Percentiles rank a stretch among this genome's conserved stretches.
Evolutionary conservation across 2,113 vertebrate genomes (phyloP).

Genomic region (Oreocharis arfaki): DNA sequence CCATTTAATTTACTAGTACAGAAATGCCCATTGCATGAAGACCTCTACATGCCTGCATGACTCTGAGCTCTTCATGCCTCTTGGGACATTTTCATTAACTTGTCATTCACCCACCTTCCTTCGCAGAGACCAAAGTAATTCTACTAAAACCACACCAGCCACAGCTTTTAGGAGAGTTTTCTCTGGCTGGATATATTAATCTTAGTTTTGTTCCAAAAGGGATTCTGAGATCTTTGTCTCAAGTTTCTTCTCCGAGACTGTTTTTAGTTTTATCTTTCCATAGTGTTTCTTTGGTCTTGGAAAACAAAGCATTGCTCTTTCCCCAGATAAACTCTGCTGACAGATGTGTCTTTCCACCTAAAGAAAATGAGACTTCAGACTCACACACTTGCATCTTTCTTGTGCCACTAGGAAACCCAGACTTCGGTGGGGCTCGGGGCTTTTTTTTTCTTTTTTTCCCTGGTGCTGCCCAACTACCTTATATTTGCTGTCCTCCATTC

Average conservation of each 20-base stretch:
- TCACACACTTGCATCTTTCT: neutral
- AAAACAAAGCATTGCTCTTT: neutral
- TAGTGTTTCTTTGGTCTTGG: neutral
- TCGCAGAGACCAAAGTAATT: neutral
- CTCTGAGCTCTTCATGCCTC: neutral
- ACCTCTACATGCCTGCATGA: neutral
- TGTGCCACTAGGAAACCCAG: fast-evolving
- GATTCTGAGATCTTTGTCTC: neutral
- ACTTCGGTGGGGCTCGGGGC: neutral
- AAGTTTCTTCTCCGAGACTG: neutral
- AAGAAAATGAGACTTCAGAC: neutral
- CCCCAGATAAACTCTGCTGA: neutral
- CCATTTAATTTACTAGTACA: neutral
- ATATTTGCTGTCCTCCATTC: neutral
- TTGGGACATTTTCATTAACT: neutral
- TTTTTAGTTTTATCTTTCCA: neutral
- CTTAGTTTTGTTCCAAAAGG: neutral
- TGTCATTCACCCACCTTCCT: neutral
- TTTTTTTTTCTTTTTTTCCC: neutral
- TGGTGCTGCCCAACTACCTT: neutral
- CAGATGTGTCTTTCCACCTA: neutral
- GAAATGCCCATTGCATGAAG: neutral
- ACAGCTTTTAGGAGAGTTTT: neutral
- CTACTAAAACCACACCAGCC: neutral
- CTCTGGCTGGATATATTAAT: neutral